A percentile compares a stretch with the other conserved stretches of the same genome.
These are phyloP conservation scores for Linyphia triangularis DNA, from an alignment of 2,888 invertebrate genomes.

Conservation along the genomic window DNA sequence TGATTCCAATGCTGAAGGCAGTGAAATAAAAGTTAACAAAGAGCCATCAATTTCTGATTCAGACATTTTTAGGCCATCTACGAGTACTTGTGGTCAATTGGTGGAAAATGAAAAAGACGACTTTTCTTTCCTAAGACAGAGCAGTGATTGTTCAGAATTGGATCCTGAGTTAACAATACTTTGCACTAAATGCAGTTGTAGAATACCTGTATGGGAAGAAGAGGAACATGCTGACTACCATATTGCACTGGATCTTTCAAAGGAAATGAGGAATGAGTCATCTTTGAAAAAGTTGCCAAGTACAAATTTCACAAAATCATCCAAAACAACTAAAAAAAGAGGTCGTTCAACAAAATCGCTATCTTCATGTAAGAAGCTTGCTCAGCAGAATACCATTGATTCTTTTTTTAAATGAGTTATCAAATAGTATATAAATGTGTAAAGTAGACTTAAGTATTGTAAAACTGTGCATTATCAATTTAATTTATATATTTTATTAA, in stretches of 20 bases:
- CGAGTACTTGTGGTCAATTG: not conserved
- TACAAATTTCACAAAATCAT: not conserved
- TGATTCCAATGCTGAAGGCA: not conserved
- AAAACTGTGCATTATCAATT: too few species aligned
- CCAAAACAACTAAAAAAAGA: conserved; percentile 34
- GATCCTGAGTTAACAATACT: conserved; percentile 54
- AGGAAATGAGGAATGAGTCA: conserved; percentile 79
- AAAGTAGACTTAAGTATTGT: too few species aligned
- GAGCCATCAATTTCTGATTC: not conserved
- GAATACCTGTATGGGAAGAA: conserved; percentile 84
- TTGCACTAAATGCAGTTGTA: conserved; percentile 86
- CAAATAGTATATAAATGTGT: too few species aligned
- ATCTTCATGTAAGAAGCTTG: conserved; percentile 1
- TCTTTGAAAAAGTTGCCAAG: not conserved
- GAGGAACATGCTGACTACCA: conserved; percentile 91
- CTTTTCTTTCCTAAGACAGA: not conserved
- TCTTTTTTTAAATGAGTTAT: conserved; percentile 53
- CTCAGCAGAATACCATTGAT: conserved; percentile 63
- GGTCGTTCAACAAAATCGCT: conserved; percentile 26
- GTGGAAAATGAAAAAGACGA: not conserved
- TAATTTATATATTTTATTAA: too few species aligned
- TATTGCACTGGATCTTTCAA: conserved; percentile 88
- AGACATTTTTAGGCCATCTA: not conserved
- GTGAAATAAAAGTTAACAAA: not conserved
- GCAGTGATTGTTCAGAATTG: conserved; percentile 10